Conservation (phyloP, 2,797 vertebrate species). For the Aselliscus stoliczkanus region DNA sequence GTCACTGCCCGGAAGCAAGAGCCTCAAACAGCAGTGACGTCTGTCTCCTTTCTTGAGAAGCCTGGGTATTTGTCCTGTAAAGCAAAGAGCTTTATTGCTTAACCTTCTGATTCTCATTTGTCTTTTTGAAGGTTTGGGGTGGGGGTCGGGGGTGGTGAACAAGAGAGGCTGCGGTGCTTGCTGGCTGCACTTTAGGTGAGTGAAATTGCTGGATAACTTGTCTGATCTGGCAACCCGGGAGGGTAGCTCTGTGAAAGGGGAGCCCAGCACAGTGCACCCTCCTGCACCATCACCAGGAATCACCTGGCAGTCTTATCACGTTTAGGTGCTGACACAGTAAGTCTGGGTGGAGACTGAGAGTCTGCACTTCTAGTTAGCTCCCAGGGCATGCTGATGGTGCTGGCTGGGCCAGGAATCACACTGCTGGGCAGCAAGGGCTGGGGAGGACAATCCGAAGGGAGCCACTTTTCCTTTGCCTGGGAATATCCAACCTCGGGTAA, state of each 20-base stretch:
- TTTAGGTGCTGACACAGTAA: neutral
- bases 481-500: neutral
- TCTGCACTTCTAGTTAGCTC: neutral
- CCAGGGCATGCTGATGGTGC: neutral
- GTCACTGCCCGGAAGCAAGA: neutral
- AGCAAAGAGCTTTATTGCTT: neutral
- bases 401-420: neutral
- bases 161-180: neutral
- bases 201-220: fast-evolving
- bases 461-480: neutral
- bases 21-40: neutral
- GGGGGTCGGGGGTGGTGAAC: too few species aligned
- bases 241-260: neutral
- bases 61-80: neutral
- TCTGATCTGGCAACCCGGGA: fast-evolving
- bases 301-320: neutral
- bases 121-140: too few species aligned
- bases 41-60: neutral
- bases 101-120: neutral
- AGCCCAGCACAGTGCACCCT: fast-evolving
- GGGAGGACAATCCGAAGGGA: neutral
- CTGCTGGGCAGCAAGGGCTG: neutral
- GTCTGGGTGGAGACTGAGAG: neutral
- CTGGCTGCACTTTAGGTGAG: neutral
- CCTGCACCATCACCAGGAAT: neutral